phyloP scores from a whole-genome alignment of 2,113 vertebrate genomes.

The Microtus richardsoni region DNA sequence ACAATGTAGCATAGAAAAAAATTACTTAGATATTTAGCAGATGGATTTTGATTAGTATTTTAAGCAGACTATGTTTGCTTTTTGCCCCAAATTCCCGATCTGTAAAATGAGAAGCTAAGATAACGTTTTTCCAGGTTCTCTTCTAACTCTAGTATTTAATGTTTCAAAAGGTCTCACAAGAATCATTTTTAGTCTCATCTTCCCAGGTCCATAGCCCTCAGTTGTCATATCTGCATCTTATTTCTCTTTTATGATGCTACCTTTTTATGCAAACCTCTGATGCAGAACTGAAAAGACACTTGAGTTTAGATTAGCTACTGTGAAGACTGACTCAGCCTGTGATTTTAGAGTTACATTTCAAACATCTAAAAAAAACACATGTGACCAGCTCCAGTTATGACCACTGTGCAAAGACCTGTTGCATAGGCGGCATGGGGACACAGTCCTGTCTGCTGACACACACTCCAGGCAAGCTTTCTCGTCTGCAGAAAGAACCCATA shows the following conservation, averaged over 20 bases:
- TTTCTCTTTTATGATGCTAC: neutral
- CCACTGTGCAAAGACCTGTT: neutral
- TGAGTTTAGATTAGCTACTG: neutral
- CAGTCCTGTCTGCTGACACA: constrained; percentile 26
- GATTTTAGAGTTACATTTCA: neutral
- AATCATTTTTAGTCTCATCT: neutral
- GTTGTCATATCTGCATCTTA: neutral
- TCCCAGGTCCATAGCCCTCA: neutral
- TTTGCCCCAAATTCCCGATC: neutral
- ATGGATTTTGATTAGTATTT: neutral
- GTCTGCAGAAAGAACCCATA: constrained; percentile 64
- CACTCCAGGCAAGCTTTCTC: constrained; percentile 48
- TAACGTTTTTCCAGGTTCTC: neutral
- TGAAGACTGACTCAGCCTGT: neutral
- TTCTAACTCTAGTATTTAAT: neutral
- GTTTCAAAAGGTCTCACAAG: neutral
- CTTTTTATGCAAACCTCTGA: neutral
- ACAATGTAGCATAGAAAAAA: neutral
- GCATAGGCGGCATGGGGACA: constrained; percentile 13
- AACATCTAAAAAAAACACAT: neutral
- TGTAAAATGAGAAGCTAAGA: neutral
- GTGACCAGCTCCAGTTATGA: neutral
- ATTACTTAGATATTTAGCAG: neutral
- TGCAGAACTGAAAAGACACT: neutral
- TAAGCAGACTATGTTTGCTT: neutral